Base-by-base conservation (phyloP, 1,140 invertebrate genomes). In the Zaprionus inermis region DNA sequence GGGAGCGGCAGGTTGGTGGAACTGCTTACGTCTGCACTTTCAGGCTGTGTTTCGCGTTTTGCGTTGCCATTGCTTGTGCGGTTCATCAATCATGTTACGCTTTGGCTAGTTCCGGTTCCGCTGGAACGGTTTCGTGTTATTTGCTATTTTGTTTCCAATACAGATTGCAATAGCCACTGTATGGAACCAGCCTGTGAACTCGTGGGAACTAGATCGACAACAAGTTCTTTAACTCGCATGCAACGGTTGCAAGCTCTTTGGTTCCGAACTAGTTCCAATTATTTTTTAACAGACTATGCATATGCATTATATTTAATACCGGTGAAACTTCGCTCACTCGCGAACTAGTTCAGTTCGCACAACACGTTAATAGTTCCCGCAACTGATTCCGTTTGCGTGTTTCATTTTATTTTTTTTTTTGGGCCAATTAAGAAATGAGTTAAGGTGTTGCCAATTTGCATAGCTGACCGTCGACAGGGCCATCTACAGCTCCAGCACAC, bases 371-470 rank as follows among this genome's bases (percentile, higher is more conserved):
- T 32, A 6, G 5, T 6, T 32, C 7, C 30, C 16, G 16, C 14
- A 18, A 18, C 44, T 49, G 16, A 6, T 49, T 49, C 44, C 44
- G 20, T 49, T 49, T 49, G 18, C 44, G 1, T 9, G 30, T 4
- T 51, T 67, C 12, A 11, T 18, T 24, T 58, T 20, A 2, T 32
- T 64, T 28, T 28, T 28, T 28, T 4, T 2, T 28, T 28, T 28
- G 1, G 60, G 49, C 3, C 10, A 41, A 49, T 9, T 52, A 36
- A 52, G 20, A 49, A 32, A 22, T 22, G 20, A 51, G 16, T 18
- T 52, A 52, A 36, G 28, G 59, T 51, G 44, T 28, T 28, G 57
- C 49, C 16, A 56, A 56, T 71, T 71, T 49, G 52, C 55, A 65
- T 52, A 63, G 18, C 24, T 28, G 41, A 34, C 16, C 56, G 36